A percentile compares a stretch with the other conserved stretches of the same genome.
phyloP scores from a whole-genome alignment of 2,113 vertebrate genomes.

The Poecile atricapillus region DNA sequence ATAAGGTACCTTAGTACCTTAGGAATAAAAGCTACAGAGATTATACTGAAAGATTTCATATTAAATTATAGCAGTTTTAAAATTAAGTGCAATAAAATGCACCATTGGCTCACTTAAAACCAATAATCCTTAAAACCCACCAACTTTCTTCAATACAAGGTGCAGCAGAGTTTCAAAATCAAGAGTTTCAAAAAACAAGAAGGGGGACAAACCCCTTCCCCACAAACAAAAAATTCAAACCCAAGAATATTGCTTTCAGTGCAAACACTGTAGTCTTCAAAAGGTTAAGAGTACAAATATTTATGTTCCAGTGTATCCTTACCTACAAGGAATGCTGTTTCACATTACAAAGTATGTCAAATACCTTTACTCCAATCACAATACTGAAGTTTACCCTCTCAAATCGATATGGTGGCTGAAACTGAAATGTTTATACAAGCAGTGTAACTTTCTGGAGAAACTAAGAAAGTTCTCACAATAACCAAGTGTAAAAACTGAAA shows the following conservation, averaged over 20 bases:
- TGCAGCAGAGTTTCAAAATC: conserved; percentile 19
- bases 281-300: conserved; percentile 50
- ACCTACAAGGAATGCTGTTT: conserved; percentile 40
- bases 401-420: neutral
- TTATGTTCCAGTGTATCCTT: conserved; percentile 55
- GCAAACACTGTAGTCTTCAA: conserved; percentile 54
- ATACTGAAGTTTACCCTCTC: neutral
- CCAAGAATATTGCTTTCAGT: conserved; percentile 45
- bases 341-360: conserved; percentile 40
- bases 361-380: conserved; percentile 21
- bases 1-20: neutral
- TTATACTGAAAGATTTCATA: neutral
- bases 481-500: neutral
- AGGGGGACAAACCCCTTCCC: neutral
- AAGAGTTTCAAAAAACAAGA: conserved; percentile 1
- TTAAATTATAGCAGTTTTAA: neutral
- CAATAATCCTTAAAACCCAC: neutral
- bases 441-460: conserved; percentile 31
- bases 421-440: conserved; percentile 32
- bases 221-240: neutral
- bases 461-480: neutral
- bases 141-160: neutral
- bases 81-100: neutral
- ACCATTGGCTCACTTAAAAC: neutral
- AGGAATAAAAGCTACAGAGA: neutral